phyloP scores from a whole-genome alignment of 2,888 invertebrate genomes.

The Temnothorax ravouxi region DNA sequence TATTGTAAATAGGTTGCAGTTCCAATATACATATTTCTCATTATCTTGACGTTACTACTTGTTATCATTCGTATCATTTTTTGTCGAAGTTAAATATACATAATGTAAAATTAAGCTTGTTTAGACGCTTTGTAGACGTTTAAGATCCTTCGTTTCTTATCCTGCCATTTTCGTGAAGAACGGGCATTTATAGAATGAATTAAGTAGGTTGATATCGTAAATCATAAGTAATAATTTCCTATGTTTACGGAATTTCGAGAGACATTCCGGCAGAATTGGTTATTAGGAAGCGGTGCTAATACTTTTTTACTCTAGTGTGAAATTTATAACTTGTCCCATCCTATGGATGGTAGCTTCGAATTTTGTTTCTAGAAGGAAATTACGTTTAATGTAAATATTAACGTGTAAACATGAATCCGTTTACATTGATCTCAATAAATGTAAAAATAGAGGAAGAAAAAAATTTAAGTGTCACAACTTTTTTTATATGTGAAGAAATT shows the following conservation, averaged over 20 bases:
- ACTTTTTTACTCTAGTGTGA: slow-evolving; percentile 29
- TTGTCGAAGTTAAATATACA: background rate
- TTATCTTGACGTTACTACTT: slow-evolving; percentile 6
- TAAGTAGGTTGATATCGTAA: slow-evolving; percentile 22
- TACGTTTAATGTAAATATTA: slow-evolving; percentile 26
- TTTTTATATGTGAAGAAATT: background rate
- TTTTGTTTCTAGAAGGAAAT: slow-evolving; percentile 31
- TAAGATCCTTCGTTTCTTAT: slow-evolving; percentile 22
- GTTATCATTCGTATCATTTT: slow-evolving; percentile 9
- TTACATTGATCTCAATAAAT: slow-evolving; percentile 44
- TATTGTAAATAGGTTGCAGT: slow-evolving; percentile 28
- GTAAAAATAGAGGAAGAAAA: slow-evolving; percentile 13
- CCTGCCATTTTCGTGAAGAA: slow-evolving; percentile 33
- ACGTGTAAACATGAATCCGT: slow-evolving; percentile 17
- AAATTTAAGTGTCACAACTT: slow-evolving; percentile 8
- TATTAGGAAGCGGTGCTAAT: slow-evolving; percentile 30
- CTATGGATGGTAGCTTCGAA: slow-evolving; percentile 7
- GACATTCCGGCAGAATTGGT: slow-evolving; percentile 3
- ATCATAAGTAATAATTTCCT: slow-evolving; percentile 31
- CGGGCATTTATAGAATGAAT: slow-evolving; percentile 37
- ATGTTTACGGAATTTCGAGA: background rate
- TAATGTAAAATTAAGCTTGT: slow-evolving; percentile 40
- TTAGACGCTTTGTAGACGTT: background rate
- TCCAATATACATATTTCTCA: background rate
- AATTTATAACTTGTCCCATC: slow-evolving; percentile 35